These are phyloP conservation scores for Lophura swinhoii DNA, from an alignment of 2,797 vertebrate species.

Conservation along the genomic window DNA sequence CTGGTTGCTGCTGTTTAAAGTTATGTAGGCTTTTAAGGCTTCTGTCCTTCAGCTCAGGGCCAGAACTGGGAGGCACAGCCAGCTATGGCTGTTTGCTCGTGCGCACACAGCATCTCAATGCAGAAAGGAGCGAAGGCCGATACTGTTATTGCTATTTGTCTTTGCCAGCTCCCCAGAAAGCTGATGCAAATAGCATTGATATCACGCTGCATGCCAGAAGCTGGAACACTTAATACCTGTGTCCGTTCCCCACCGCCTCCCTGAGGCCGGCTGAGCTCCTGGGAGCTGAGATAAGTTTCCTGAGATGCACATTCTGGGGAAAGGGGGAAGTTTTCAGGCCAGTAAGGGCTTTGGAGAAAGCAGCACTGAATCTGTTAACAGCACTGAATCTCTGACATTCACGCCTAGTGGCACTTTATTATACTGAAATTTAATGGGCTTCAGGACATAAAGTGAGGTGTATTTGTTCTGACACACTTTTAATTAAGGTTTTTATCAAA, in stretches of 20 bases:
- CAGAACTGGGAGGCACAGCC: not conserved
- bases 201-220: too few relatives aligned
- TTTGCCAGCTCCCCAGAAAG: not conserved
- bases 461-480: conserved; percentile 46
- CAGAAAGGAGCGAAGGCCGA: not conserved
- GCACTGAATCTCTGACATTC: not conserved
- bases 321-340: not conserved
- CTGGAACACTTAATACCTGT: not conserved
- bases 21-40: not conserved
- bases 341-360: not conserved
- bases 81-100: rapidly evolving
- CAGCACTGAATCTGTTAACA: not conserved
- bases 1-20: not conserved
- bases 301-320: not conserved
- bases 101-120: rapidly evolving
- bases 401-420: not conserved
- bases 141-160: not conserved
- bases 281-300: not conserved
- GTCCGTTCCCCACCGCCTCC: not conserved
- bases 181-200: not conserved
- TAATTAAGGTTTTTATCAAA: conserved; percentile 52
- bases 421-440: conserved; percentile 18
- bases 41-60: not conserved
- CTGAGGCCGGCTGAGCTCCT: rapidly evolving
- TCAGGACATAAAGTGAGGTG: not conserved